Evolutionary conservation across 2,888 invertebrate species (phyloP), one percentile per base, ranked within the genome.

Genomic region (Adelphocoris suturalis): DNA sequence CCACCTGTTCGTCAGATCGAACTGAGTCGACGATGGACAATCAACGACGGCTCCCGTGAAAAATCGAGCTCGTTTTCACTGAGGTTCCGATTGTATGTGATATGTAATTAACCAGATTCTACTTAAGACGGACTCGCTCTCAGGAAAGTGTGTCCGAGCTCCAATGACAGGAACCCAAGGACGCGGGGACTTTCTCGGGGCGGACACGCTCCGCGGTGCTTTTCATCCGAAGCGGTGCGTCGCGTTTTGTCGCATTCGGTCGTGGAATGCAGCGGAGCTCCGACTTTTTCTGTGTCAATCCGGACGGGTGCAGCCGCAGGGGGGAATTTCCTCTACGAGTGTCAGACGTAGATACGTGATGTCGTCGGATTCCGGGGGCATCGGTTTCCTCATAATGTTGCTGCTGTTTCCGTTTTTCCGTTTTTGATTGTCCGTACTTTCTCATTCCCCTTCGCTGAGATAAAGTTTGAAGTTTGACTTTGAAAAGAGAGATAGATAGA

Each of bases 71-170:
- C 19, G 76, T 76, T 76, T 76, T 76, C 76, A 76, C 76, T 76
- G 13, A 27, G 75, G 57, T 12, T 19, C 28, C 78, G 46, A 78
- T 78, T 78, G 78, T 78, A 46, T 78, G 78, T 16, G 46, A 46
- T 46, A 27, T 82, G 82, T 82, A 82, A 82, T 82, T 82, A 82
- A 52, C 55, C 12, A 27, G 82, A 82, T 82, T 7, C 82, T 52
- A 82, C 82, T 82, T 82, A 82, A 16, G 57, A n/a, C 37, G n/a
- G 47, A 47, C 48, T n/a, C 68, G 23, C 68, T 68, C 47, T 52
- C 52, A 82, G 55, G 82, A 82, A 82, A 82, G 82, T 82, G 82
- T 82, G 82, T 82, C 82, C 82, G 55, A 82, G 52, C 16, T 27
- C 55, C 55, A 48, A 82, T 52, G 27, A 82, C 82, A 82, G 78